Conservation (phyloP, 1,140 invertebrate species). For the Leptestheria dahalacensis region DNA sequence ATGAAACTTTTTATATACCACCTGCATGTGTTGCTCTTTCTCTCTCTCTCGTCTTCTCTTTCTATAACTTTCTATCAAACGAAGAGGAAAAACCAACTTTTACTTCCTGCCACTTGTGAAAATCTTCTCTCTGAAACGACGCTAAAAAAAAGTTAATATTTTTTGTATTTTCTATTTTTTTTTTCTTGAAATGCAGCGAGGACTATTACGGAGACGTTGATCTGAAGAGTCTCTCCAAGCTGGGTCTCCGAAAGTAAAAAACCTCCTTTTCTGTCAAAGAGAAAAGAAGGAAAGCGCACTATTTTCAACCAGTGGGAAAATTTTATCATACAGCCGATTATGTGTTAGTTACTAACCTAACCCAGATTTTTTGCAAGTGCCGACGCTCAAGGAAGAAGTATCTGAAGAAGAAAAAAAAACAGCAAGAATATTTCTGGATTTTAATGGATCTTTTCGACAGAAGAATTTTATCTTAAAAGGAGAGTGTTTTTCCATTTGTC, state of each 20-base stretch:
- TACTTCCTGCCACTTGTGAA: no score
- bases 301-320: no score
- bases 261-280: no score
- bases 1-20: conserved; percentile 2
- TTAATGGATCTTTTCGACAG: no score
- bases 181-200: conserved; percentile 39
- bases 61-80: not conserved
- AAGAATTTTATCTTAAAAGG: not conserved
- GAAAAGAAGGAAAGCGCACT: not conserved
- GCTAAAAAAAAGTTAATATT: not conserved
- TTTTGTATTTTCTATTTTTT: conserved; percentile 1
- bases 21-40: not conserved
- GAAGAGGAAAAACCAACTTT: no score
- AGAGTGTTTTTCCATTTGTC: not conserved
- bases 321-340: not conserved
- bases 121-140: no score
- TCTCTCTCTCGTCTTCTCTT: not conserved
- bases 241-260: conserved; percentile 41
- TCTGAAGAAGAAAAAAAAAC: no score
- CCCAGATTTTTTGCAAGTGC: not conserved
- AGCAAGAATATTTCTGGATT: not conserved
- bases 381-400: not conserved
- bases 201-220: conserved; percentile 91
- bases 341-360: not conserved
- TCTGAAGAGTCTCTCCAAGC: conserved; percentile 82